These are phyloP conservation scores for Camponotus fellah DNA, from an alignment of 2,888 invertebrate species.

Conservation along the genomic window DNA sequence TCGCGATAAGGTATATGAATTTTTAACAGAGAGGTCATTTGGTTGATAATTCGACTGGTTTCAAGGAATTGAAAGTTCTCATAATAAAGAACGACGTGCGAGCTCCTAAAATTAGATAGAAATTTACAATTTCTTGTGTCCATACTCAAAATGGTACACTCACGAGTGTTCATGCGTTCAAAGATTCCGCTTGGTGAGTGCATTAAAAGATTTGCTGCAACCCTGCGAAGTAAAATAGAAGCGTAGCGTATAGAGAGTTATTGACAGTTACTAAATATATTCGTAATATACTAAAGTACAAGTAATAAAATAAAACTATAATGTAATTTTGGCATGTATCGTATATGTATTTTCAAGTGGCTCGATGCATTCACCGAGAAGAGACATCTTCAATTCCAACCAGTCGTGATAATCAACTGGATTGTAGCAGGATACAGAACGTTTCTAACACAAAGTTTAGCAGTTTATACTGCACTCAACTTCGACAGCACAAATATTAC, in stretches of 20 bases:
- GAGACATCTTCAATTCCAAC: slow-evolving; percentile 36
- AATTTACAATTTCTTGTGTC: background rate
- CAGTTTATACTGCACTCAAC: slow-evolving; percentile 44
- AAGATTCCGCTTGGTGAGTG: slow-evolving; percentile 8
- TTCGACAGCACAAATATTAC: slow-evolving; percentile 41
- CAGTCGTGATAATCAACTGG: slow-evolving; percentile 47
- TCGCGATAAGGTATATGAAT: slow-evolving; percentile 63
- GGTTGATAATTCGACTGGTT: slow-evolving; percentile 60
- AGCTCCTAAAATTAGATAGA: background rate
- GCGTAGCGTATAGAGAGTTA: slow-evolving; percentile 33
- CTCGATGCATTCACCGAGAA: slow-evolving; percentile 22
- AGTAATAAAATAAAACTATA: slow-evolving; percentile 44
- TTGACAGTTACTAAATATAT: slow-evolving; percentile 41
- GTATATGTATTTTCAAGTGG: background rate
- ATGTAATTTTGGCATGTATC: slow-evolving; percentile 20
- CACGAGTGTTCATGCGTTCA: background rate
- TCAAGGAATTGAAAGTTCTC: slow-evolving; percentile 27
- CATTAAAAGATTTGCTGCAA: slow-evolving; percentile 9
- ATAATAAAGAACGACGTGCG: background rate
- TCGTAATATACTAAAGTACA: slow-evolving; percentile 47
- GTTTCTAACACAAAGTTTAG: slow-evolving; percentile 50
- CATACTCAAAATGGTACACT: background rate
- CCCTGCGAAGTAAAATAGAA: slow-evolving; percentile 26
- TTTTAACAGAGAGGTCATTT: slow-evolving; percentile 56
- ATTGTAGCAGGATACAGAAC: slow-evolving; percentile 39